phyloP scores from a whole-genome alignment of 2,888 invertebrate genomes.

The Mylabris sibirica region DNA sequence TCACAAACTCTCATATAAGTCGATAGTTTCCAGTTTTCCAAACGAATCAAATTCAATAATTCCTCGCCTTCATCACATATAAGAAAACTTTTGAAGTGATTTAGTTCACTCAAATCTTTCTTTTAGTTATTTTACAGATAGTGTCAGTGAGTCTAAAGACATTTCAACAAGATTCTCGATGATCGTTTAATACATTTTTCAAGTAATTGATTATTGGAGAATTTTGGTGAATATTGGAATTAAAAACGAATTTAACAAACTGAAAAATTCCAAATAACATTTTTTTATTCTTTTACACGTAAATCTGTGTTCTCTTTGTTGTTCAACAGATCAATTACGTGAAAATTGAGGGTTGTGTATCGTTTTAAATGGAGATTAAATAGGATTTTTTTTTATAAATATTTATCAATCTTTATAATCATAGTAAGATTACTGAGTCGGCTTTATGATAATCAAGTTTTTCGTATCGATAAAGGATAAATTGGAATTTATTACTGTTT shows the following conservation, averaged over 20 bases:
- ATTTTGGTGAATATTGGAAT: too few species aligned
- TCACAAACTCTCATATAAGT: too few species aligned
- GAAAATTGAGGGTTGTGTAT: background rate
- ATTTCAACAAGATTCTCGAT: too few species aligned
- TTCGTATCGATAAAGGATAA: background rate
- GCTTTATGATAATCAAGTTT: background rate
- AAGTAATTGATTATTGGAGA: background rate
- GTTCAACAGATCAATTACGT: background rate
- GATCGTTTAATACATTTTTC: background rate
- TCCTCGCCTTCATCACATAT: too few species aligned
- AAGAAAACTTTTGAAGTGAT: too few species aligned
- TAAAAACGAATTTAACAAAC: too few species aligned
- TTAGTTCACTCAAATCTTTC: too few species aligned
- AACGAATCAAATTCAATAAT: too few species aligned
- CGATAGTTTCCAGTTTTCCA: too few species aligned
- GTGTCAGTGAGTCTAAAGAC: too few species aligned
- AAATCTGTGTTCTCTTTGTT: background rate
- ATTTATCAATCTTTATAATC: background rate
- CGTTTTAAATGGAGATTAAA: background rate
- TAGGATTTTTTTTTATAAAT: background rate
- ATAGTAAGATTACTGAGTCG: background rate
- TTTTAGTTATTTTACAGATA: too few species aligned
- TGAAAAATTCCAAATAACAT: too few species aligned
- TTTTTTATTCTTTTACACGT: background rate
- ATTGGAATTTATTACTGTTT: background rate